phyloP scores from a whole-genome alignment of 2,113 vertebrate genomes.

The Tauraco erythrolophus region DNA sequence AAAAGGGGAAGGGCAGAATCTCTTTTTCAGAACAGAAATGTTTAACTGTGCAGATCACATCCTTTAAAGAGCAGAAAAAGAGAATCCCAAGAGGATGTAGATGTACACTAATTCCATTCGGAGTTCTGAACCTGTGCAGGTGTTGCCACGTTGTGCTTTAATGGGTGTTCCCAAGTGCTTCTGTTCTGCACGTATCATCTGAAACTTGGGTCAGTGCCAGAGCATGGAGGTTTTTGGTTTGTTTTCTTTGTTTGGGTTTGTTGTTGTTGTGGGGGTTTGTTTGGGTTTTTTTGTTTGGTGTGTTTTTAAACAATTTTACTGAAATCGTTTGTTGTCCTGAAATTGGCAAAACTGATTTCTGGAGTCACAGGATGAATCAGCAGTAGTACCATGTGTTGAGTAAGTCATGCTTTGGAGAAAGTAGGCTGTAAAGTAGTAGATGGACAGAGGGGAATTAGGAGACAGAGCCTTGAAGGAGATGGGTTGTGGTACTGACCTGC shows the following conservation, averaged over 20 bases:
- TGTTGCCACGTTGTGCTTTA: not conserved
- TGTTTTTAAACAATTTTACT: not conserved
- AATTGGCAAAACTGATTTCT: not conserved
- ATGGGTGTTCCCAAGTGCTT: not conserved
- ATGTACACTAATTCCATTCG: not conserved
- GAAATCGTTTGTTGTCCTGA: not conserved
- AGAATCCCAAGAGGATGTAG: not conserved
- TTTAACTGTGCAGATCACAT: conserved; percentile 13
- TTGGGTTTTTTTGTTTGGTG: not conserved
- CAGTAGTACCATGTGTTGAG: not conserved
- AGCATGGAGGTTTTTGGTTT: too few species aligned
- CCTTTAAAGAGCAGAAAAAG: not conserved
- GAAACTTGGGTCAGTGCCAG: not conserved
- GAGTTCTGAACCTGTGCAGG: not conserved
- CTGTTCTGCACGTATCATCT: not conserved
- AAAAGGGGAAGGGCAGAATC: not conserved
- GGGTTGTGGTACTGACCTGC: not conserved
- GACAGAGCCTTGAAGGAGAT: not conserved
- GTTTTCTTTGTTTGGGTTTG: not conserved
- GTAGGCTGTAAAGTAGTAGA: not conserved
- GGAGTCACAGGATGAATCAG: not conserved
- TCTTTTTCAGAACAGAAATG: not conserved
- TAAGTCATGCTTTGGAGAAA: not conserved
- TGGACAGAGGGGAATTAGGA: not conserved
- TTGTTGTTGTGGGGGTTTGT: not conserved